Evolutionary conservation across 2,797 vertebrate genomes (phyloP).

Genomic region (Acipenser oxyrinchus): DNA sequence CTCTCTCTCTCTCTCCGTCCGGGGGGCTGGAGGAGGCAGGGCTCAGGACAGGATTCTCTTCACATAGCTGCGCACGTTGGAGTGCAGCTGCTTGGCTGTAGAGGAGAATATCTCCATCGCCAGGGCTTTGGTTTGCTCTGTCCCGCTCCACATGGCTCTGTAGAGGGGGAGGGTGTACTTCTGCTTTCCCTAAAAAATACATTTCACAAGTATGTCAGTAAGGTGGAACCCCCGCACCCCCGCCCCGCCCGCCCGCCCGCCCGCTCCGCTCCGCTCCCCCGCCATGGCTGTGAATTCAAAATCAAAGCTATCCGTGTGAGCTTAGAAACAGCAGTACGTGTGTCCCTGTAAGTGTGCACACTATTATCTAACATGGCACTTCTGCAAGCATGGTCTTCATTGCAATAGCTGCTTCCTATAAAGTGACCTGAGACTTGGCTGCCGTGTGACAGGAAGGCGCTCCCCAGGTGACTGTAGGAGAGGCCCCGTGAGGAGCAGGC

Average conservation of each 20-base stretch:
- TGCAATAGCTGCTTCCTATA: too few species aligned
- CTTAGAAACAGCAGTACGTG: background rate
- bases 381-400: background rate
- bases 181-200: constrained; percentile 63
- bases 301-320: background rate
- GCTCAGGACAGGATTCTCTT: constrained; percentile 57
- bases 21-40: too few species aligned
- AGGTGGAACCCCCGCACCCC: constrained; percentile 1
- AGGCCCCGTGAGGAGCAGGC: too few species aligned
- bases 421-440: background rate
- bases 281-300: background rate
- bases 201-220: background rate
- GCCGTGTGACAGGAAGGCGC: background rate
- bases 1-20: too few species aligned
- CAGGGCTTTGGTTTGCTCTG: constrained; percentile 45
- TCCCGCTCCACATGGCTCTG: constrained; percentile 54
- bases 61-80: constrained; percentile 59
- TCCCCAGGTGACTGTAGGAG: background rate
- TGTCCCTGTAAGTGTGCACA: background rate
- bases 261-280: too few species aligned
- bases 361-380: background rate
- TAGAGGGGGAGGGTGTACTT: constrained; percentile 75
- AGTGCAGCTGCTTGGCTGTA: constrained; percentile 59
- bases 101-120: constrained; percentile 57
- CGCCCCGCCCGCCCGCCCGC: too few species aligned